These are phyloP conservation scores for Tetragonula carbonaria DNA, from an alignment of 2,888 invertebrate genomes.

Conservation along the genomic window DNA sequence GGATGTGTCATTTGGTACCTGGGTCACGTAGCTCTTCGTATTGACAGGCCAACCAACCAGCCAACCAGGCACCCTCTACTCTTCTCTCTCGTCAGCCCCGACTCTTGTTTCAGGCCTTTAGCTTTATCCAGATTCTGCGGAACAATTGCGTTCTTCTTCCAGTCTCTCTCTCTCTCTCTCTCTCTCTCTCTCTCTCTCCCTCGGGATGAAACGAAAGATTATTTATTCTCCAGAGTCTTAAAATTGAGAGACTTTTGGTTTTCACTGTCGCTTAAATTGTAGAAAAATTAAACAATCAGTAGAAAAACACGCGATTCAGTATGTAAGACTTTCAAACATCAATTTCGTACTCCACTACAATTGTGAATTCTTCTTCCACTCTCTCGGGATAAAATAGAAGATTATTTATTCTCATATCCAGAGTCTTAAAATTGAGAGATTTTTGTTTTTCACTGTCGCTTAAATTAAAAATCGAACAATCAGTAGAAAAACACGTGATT, in stretches of 20 bases:
- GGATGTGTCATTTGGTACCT: conserved; percentile 80
- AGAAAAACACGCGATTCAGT: neutral
- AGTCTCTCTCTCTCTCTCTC: too few species aligned
- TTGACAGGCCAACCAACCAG: conserved; percentile 80
- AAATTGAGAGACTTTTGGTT: neutral
- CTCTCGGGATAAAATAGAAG: too few species aligned
- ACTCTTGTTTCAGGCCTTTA: conserved; percentile 64
- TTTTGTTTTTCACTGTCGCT: too few species aligned
- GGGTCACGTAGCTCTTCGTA: conserved; percentile 82
- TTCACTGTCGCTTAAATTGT: neutral
- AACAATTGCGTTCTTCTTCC: conserved; percentile 47
- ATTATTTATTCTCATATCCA: too few species aligned
- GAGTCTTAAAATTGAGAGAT: too few species aligned
- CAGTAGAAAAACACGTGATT: neutral
- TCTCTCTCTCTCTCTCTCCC: neutral
- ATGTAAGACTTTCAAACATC: neutral
- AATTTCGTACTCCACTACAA: too few species aligned
- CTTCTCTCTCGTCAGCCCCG: conserved; percentile 55
- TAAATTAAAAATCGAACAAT: too few species aligned
- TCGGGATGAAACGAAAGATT: conserved; percentile 6
- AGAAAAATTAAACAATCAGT: neutral
- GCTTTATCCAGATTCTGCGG: conserved; percentile 58
- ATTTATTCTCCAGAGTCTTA: neutral
- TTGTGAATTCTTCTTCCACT: too few species aligned
- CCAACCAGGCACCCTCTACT: conserved; percentile 66